phyloP scores from a whole-genome alignment of 2,888 invertebrate species.

The Elegia similella region DNA sequence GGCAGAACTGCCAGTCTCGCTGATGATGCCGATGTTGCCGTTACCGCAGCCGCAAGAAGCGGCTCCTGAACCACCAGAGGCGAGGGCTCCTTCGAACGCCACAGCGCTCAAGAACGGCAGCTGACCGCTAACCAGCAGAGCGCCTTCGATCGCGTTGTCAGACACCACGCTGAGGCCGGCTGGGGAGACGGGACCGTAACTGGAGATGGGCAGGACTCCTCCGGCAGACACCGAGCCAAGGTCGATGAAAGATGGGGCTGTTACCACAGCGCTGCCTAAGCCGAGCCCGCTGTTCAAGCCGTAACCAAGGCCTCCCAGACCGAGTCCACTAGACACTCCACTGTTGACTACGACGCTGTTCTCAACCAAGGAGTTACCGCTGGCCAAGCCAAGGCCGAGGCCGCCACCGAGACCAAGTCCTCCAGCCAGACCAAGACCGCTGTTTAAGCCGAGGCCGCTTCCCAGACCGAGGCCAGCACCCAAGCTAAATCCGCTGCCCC shows the following conservation, averaged over 20 bases:
- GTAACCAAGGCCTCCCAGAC: constrained; percentile 10
- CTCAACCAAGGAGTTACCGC: neutral
- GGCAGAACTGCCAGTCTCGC: neutral
- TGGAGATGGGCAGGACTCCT: constrained; percentile 43
- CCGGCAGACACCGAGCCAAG: constrained; percentile 42
- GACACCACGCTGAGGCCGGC: constrained; percentile 46
- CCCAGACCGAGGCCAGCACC: neutral
- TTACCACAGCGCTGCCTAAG: constrained; percentile 14
- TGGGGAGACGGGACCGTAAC: constrained; percentile 45
- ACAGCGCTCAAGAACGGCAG: constrained; percentile 53
- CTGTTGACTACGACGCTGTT: neutral
- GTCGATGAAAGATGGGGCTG: constrained; percentile 25
- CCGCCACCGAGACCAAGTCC: too few relatives aligned
- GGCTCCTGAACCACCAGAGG: constrained; percentile 44
- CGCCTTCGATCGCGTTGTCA: constrained; percentile 50
- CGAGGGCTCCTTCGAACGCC: constrained; percentile 42
- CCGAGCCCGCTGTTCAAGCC: constrained; percentile 6
- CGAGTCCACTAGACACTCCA: neutral
- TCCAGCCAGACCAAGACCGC: too few relatives aligned
- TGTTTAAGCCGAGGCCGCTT: neutral
- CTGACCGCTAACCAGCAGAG: constrained; percentile 43
- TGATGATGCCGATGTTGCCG: constrained; percentile 35
- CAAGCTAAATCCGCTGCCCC: neutral
- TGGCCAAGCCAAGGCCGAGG: neutral
- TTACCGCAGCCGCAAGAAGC: constrained; percentile 48